These are phyloP conservation scores for Coturnix japonica DNA, from an alignment of 2,113 vertebrate genomes.

Conservation along the genomic window DNA sequence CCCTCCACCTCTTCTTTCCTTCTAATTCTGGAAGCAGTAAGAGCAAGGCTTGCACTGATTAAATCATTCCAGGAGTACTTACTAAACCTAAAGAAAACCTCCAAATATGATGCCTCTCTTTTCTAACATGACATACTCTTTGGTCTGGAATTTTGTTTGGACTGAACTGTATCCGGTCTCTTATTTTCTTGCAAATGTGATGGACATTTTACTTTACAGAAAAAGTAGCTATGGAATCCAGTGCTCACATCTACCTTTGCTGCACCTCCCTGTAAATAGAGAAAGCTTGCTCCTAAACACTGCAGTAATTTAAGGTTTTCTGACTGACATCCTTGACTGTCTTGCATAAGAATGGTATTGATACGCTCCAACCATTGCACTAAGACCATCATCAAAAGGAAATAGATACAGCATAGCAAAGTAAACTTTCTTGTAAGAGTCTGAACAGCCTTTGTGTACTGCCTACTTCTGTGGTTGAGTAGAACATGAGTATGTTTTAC, in stretches of 20 bases:
- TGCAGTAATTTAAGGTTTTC: neutral
- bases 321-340: neutral
- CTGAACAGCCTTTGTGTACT: neutral
- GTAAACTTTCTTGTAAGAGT: neutral
- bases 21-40: neutral
- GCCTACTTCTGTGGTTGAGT: neutral
- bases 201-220: neutral
- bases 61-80: neutral
- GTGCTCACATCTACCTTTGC: neutral
- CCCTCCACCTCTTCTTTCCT: neutral
- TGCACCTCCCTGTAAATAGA: neutral
- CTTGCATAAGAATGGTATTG: neutral
- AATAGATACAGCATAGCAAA: neutral
- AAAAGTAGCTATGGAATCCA: neutral
- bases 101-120: neutral
- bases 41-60: neutral
- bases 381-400: neutral
- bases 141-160: neutral
- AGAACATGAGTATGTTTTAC: neutral
- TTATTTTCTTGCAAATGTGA: neutral
- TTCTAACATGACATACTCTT: neutral
- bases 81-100: neutral
- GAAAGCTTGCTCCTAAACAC: neutral
- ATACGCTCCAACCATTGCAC: neutral
- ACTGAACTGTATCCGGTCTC: neutral